A percentile compares a stretch with the other conserved stretches of the same genome.
Conservation (phyloP, 2,888 invertebrate genomes). For the Sturmia bella region DNA sequence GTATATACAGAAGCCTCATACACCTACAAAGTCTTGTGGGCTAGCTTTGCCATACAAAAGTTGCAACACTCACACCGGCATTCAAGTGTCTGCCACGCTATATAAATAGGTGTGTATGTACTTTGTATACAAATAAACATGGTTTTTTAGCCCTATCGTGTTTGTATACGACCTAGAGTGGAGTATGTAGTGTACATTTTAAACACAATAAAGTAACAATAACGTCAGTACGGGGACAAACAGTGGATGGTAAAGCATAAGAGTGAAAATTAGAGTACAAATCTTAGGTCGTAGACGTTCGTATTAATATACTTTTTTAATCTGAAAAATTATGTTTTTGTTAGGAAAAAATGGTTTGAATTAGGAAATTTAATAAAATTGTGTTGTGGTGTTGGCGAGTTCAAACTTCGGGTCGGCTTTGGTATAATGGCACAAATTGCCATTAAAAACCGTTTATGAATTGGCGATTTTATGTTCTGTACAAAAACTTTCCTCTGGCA, state of each 20-base stretch:
- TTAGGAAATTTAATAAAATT: no score
- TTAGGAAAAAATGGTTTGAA: no score
- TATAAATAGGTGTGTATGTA: constrained; percentile 22
- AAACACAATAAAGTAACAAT: background rate
- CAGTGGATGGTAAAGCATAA: constrained; percentile 11
- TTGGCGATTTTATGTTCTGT: no score
- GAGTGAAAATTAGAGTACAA: no score
- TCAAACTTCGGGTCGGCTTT: no score
- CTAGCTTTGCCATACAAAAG: background rate
- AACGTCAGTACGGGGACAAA: background rate
- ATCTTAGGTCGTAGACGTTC: no score
- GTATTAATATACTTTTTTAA: no score
- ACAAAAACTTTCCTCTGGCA: no score
- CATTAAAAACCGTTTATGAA: no score
- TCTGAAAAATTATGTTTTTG: no score
- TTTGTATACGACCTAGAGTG: background rate
- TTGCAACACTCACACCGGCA: constrained; percentile 1
- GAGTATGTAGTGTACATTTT: constrained; percentile 17
- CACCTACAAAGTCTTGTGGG: background rate
- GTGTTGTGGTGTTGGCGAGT: no score
- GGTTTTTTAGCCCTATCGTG: constrained; percentile 32
- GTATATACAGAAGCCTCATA: background rate
- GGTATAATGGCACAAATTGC: no score
- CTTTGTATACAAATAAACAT: constrained; percentile 44
- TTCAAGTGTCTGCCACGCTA: constrained; percentile 10